phyloP scores from a whole-genome alignment of 1,140 invertebrate species.

The Lamellibrachia luymesi region DNA sequence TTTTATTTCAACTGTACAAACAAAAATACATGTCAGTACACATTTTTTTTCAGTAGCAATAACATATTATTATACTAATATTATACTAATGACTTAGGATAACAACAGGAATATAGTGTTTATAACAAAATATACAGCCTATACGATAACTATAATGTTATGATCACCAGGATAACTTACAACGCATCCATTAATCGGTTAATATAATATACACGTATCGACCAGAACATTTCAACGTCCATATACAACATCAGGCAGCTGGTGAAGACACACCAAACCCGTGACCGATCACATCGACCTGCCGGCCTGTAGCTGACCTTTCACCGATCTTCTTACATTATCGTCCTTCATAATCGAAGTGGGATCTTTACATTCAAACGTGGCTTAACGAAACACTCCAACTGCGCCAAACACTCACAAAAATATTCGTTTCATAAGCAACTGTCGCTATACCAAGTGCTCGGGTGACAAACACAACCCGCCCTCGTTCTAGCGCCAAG shows the following conservation, averaged over 20 bases:
- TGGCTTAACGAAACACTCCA: neutral
- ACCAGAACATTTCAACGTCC: neutral
- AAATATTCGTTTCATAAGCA: neutral
- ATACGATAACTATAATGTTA: neutral
- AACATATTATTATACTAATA: neutral
- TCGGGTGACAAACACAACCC: neutral
- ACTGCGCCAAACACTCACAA: neutral
- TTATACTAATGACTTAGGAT: neutral
- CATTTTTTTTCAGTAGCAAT: neutral
- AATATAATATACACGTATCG: neutral
- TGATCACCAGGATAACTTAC: neutral
- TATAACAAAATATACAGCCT: conserved; percentile 2
- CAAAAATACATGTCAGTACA: neutral
- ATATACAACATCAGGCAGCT: neutral
- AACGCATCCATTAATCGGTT: neutral
- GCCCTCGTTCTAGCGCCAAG: neutral
- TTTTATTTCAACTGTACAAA: neutral
- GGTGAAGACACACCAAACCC: neutral
- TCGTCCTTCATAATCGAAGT: neutral
- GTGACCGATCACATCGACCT: neutral
- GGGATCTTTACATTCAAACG: neutral
- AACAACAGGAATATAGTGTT: neutral
- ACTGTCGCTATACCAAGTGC: neutral
- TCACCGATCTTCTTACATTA: neutral
- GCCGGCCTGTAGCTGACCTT: neutral